Base-by-base conservation (phyloP, 2,797 vertebrate genomes). In the Periparus ater region DNA sequence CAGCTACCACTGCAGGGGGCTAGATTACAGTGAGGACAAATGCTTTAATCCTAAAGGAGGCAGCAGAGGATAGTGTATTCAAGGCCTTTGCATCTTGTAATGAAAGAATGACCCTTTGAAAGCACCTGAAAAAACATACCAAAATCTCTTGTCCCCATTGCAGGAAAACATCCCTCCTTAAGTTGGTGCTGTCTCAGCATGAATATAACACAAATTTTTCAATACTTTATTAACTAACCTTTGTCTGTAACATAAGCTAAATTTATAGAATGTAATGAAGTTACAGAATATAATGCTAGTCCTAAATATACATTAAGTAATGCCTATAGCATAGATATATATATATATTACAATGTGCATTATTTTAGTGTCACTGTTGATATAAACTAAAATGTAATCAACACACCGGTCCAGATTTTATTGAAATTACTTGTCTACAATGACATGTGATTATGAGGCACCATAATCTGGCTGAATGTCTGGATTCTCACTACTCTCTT, bases 31-130 rank as follows among this genome's bases (percentile, higher is more conserved):
- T 11, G 60, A 85, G 73, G 92, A 94, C 86, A 91, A 89, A 82
- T 81, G 87, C 78, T 93, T 4, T 79, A 89, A 88, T 88, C 93
- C 91, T 95, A 95, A 93, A 92, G 96, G 91, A 96, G 93, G 90
- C 94, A 96, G 92, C 92, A 97, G 96, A 96, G 94, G 88, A 96
- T 65, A 95, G 92, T 70, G 66, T 65, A 94, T 95, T 83, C 80
- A 88, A 78, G 95, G 79, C 44, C 58, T 85, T 42, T 75, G 66
- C 51, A 66, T 53, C 44, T 62, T 73, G 54, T 32, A 78, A 88
- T 81, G 82, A 85, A 93, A 93, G 81, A 75, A 65, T 26, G 67
- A 78, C 79, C 85, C 75, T 91, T 93, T 80, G 78, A 84, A 88
- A 94, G n/a, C 45, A 86, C 83, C 93, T 85, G 76, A 47, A 79